Percentiles rank a stretch among this genome's conserved stretches.
Evolutionary conservation across 2,888 invertebrate species (phyloP).

Genomic region (Ypsolopha sequella): DNA sequence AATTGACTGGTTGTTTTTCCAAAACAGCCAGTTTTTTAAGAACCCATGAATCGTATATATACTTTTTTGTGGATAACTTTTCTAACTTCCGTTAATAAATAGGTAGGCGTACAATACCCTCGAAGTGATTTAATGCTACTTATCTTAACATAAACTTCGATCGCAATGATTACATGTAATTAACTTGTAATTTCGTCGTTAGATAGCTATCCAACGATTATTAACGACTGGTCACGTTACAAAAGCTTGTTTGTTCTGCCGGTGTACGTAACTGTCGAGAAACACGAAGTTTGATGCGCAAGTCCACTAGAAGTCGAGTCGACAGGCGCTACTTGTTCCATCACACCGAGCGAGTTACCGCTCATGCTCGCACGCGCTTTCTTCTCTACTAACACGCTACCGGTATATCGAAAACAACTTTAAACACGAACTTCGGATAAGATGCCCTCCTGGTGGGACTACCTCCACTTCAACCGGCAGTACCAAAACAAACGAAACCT

Average conservation of each 20-base stretch:
- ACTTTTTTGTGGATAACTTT: too few species aligned
- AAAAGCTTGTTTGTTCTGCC: not conserved
- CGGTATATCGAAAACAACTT: not conserved
- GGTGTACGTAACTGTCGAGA: not conserved
- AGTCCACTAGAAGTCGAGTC: conserved; percentile 14
- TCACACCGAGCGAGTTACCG: not conserved
- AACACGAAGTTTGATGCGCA: conserved; percentile 14
- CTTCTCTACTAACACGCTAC: not conserved
- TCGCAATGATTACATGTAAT: too few species aligned
- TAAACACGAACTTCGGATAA: conserved; percentile 1
- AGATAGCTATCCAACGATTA: too few species aligned
- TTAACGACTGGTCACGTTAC: too few species aligned
- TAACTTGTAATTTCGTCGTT: too few species aligned
- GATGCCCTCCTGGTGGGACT: conserved; percentile 76
- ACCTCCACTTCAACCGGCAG: conserved; percentile 61
- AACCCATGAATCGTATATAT: too few species aligned
- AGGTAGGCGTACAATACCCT: too few species aligned
- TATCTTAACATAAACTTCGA: too few species aligned
- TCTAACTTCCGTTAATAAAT: too few species aligned
- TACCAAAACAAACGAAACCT: conserved; percentile 73
- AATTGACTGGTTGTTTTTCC: too few species aligned
- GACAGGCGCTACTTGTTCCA: not conserved
- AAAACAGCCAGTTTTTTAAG: too few species aligned
- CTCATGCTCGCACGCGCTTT: not conserved
- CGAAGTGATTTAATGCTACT: too few species aligned